Base-by-base conservation (phyloP, 2,113 vertebrate genomes). In the human (Homo sapiens) region DNA sequence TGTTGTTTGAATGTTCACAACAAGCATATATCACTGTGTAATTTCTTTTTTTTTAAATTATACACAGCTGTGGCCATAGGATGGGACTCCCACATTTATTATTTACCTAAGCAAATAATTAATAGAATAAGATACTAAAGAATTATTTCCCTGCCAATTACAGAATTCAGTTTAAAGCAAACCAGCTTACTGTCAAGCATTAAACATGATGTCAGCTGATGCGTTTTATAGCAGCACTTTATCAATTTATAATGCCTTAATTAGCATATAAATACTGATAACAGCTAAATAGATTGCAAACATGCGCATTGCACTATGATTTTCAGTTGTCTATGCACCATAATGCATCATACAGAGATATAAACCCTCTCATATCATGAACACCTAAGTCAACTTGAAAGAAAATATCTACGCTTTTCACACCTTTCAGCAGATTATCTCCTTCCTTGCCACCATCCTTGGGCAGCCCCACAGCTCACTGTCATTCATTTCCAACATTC, bases 221-320 rank as follows among this genome's bases (percentile, higher is more conserved):
- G 2, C 10, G 91, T 81, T 91, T 96, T 89, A 82, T 38, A 91
- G 32, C 22, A 94, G n/a, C 1, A 76, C 66, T 87, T 96, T 23
- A 57, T 87, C 35, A 59, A 76, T 81, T 95, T 96, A 92, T 95
- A 40, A 13, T 6, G 43, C 9, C 18, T 48, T 43, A 97, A 95
- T 97, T 96, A 93, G 40, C 75, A 96, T 40, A 93, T 94, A 96
- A 97, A 93, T 92, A 92, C 20, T 95, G 45, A n/a, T 96, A 96
- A 80, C 45, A 91, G 32, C 38, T 48, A 94, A 91, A 86, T 0
- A 84, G 78, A 87, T 52, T 22, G 35, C 59, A 96, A 96, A 86
- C 3, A 78, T 22, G 45, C 13, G 68, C 8, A 59, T 6, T 27
- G 25, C 13, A 70, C 3, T 88, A 13, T 1, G 0, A 92, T 64